Conservation (phyloP, 2,113 vertebrate genomes). For the Thamnaconus septentrionalis region DNA sequence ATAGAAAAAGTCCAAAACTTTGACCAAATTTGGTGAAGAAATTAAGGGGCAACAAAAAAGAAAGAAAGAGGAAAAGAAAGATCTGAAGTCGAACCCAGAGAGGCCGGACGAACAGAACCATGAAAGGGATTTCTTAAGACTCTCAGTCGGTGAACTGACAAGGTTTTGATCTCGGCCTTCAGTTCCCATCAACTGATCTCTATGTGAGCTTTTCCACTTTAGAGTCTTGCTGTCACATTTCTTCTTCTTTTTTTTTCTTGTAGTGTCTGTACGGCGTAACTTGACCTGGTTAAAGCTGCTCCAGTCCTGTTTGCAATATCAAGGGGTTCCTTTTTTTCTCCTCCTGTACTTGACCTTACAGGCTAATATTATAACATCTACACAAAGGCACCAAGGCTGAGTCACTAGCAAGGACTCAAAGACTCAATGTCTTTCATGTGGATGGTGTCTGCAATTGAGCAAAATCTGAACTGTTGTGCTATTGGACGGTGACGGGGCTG, state of each 20-base stretch:
- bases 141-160: slow-evolving; percentile 16
- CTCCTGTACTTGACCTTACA: neutral
- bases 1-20: no score
- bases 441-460: no score
- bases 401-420: neutral
- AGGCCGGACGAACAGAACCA: slow-evolving; percentile 28
- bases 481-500: slow-evolving; percentile 25
- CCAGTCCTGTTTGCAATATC: slow-evolving; percentile 18
- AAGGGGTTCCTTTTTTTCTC: slow-evolving; percentile 22
- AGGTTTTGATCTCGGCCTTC: slow-evolving; percentile 48
- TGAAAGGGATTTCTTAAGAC: slow-evolving; percentile 47
- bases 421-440: no score
- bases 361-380: neutral
- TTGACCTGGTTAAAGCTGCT: slow-evolving; percentile 37
- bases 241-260: neutral
- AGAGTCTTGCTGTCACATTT: slow-evolving; percentile 33
- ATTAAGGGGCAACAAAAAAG: neutral
- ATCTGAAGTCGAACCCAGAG: slow-evolving; percentile 13
- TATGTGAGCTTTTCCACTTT: slow-evolving; percentile 30
- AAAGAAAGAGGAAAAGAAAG: neutral
- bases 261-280: slow-evolving; percentile 30
- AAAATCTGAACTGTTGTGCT: slow-evolving; percentile 32
- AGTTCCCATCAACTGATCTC: slow-evolving; percentile 31
- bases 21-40: no score
- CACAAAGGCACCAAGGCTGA: no score